Conservation (phyloP, 2,888 invertebrate species). For the Lutraria lutraria region DNA sequence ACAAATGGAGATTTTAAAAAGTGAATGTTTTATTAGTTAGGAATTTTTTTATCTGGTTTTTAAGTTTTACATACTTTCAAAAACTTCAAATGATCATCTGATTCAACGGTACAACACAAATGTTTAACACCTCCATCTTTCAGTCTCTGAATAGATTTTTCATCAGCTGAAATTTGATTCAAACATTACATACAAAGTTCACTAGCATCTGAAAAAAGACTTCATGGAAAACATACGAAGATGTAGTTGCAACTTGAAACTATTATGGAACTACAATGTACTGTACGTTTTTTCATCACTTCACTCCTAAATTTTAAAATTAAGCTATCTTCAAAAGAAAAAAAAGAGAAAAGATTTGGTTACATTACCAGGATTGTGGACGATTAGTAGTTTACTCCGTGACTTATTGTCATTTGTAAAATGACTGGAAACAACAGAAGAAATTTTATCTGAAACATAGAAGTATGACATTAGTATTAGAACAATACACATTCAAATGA, state of each 20-base stretch:
- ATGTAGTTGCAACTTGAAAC: too few relatives aligned
- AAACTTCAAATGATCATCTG: slow-evolving; percentile 20
- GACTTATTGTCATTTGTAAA: not conserved
- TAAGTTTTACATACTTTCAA: not conserved
- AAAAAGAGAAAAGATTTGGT: too few relatives aligned
- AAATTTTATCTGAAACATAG: not conserved
- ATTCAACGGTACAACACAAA: slow-evolving; percentile 15
- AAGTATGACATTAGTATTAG: not conserved
- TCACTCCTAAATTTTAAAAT: too few relatives aligned
- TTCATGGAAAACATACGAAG: too few relatives aligned
- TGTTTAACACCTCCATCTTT: slow-evolving; percentile 21
- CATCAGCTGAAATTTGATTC: slow-evolving; percentile 27
- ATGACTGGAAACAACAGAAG: not conserved
- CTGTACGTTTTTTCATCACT: too few relatives aligned
- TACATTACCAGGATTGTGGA: slow-evolving; percentile 2
- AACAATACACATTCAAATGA: not conserved
- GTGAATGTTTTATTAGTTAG: too few relatives aligned
- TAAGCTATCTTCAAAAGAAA: too few relatives aligned
- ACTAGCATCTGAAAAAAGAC: too few relatives aligned
- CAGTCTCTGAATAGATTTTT: slow-evolving; percentile 10
- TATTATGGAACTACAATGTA: too few relatives aligned
- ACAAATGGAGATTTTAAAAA: too few relatives aligned
- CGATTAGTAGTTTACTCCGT: not conserved
- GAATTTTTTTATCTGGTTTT: not conserved
- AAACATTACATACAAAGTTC: not conserved